Base-by-base conservation (phyloP, 2,888 invertebrate genomes). In the Parnassius glacialis region DNA sequence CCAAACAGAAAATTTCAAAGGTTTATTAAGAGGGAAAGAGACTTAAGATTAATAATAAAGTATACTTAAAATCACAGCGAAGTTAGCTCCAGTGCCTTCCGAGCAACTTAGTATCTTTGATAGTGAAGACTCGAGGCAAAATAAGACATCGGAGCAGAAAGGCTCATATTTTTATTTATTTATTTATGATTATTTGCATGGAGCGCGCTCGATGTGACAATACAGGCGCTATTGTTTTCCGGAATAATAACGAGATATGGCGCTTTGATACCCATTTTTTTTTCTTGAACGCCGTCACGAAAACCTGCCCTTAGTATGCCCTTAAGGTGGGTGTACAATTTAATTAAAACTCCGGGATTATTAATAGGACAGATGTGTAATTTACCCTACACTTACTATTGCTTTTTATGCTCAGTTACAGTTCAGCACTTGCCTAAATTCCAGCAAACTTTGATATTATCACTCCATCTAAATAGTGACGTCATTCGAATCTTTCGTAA, bases 151-250 rank as follows among this genome's bases (percentile, higher is more conserved):
- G 75, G 69, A 67, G 70, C 67, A 64, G 67, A 73, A 72, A 72
- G 72, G 72, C 78, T 89, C 88, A 89, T 88, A 89, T 89, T 87
- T 86, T 85, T 88, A 89, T 90, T 90, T 87, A 89, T 89, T 90
- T 89, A 90, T 91, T 90, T 89, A 89, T 89, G 89, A 88, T 86
- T 88, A 89, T 89, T 88, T 89, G 89, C 89, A 89, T 89, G 87
- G 81, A 71, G 81, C 89, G 87, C 89, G 88, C 85, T 79, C 86
- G 78, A 84, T 81, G 80, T 87, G 89, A 88, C 89, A 89, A 81
- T 75, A 70, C 76, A 84, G 85, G 83, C 89, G 86, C 89, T 88
- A 89, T 89, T 89, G 89, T 89, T 79, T 86, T 83, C 85, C 81
- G 76, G 86, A 87, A 89, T 88, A 88, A 89, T 88, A 88, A 87